Evolutionary conservation across 2,888 invertebrate species (phyloP).

Genomic region (Eilema caniola): DNA sequence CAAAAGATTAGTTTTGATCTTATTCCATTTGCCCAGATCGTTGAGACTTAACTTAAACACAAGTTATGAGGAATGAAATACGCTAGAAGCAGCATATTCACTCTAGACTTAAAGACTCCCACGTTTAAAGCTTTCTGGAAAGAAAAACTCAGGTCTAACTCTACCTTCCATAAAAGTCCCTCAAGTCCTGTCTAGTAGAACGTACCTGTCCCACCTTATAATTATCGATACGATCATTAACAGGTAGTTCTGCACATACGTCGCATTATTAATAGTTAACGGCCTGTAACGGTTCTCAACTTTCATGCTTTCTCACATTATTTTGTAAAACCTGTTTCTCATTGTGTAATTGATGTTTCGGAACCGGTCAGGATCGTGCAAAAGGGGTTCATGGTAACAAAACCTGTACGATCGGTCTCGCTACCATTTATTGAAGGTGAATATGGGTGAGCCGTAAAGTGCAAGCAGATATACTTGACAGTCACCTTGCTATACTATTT

Average conservation of each 20-base stretch:
- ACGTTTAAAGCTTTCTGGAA: not conserved
- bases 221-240: constrained; percentile 14
- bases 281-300: constrained; percentile 54
- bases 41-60: no score
- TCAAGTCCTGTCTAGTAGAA: constrained; percentile 13
- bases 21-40: no score
- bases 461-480: not conserved
- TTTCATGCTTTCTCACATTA: constrained; percentile 64
- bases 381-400: constrained; percentile 48
- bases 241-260: constrained; percentile 27
- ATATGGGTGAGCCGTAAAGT: constrained; percentile 9
- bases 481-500: not conserved
- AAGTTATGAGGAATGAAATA: not conserved
- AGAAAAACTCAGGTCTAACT: not conserved
- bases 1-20: no score
- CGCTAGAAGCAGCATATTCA: not conserved
- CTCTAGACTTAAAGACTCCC: not conserved
- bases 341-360: constrained; percentile 62
- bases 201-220: constrained; percentile 1
- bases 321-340: constrained; percentile 67
- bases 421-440: constrained; percentile 27
- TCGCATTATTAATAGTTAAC: constrained; percentile 44
- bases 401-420: constrained; percentile 37
- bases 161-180: not conserved
- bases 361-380: constrained; percentile 60